Conservation (phyloP, 2,113 vertebrate species). For the Astur gentilis region DNA sequence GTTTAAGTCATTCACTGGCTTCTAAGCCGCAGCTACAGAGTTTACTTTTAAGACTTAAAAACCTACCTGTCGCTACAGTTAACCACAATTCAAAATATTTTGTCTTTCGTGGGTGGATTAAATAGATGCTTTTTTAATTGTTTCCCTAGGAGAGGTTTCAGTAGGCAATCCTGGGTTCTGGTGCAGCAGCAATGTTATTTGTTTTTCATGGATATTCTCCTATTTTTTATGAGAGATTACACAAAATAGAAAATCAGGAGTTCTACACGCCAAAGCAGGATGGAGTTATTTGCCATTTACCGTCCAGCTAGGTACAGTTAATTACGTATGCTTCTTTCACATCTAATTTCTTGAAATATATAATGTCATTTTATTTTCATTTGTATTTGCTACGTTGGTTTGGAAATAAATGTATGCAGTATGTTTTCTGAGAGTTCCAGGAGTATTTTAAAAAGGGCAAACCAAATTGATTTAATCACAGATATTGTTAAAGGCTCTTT, state of each 20-base stretch:
- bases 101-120: neutral
- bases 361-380: constrained; percentile 35
- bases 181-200: neutral
- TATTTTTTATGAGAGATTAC: neutral
- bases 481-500: constrained; percentile 13
- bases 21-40: neutral
- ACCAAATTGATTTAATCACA: constrained; percentile 23
- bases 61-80: neutral
- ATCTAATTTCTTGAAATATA: neutral
- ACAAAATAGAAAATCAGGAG: neutral
- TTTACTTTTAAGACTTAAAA: neutral
- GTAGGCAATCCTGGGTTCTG: neutral
- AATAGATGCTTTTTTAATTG: neutral
- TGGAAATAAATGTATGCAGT: constrained; percentile 12
- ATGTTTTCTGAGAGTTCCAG: constrained; percentile 12
- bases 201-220: neutral
- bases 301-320: neutral
- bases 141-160: neutral
- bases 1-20: neutral
- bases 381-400: neutral
- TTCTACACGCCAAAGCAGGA: neutral
- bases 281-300: neutral
- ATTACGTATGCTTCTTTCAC: neutral
- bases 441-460: constrained; percentile 48
- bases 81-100: neutral